Evolutionary conservation across 2,888 invertebrate genomes (phyloP), one percentile per base, ranked within the genome.

Genomic region (Acanthosepion esculentum): DNA sequence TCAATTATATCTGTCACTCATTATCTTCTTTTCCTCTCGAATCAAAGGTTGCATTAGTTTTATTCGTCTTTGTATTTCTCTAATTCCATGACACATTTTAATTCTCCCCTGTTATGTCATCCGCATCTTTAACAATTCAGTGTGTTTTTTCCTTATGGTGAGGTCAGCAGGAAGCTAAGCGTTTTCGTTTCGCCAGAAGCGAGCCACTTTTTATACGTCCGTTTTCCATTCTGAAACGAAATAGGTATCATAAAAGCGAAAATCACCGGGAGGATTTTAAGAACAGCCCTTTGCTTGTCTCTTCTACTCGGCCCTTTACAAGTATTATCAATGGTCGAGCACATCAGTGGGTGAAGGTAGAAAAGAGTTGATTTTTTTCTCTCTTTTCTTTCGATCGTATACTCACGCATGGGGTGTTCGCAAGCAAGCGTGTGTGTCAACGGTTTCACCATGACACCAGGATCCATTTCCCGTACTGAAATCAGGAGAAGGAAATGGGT

Each of bases 271-370:
- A 15, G 78, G 78, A 33, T n/a, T 78, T 78, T 10, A n/a, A 18
- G 78, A 78, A 78, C 78, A 78, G 12, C 78, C 33, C 78, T 78
- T 78, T 78, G 78, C 78, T 78, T 33, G 33, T n/a, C 12, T n/a
- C n/a, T 78, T 78, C 78, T 78, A 78, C n/a, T 78, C n/a, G 6
- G 59, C 59, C 59, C 23, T 59, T 59, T 59, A 59, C 59, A 59
- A 59, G 78, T n/a, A 78, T 78, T 78, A n/a, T 78, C 78, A 78
- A 78, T 78, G n/a, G 78, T 78, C n/a, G 78, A n/a, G 78, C 78
- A 78, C 29, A 78, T 78, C 78, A 78, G 78, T 78, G 78, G 78
- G 29, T 78, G 12, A 78, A 78, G 78, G n/a, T 78, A 78, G n/a
- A 29, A 78, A 78, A 59, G 59, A 59, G 23, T 23, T 59, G 20